Evolutionary conservation across 2,888 invertebrate species (phyloP), one percentile per base, ranked within the genome.

Genomic region (Drosophila mettleri): DNA sequence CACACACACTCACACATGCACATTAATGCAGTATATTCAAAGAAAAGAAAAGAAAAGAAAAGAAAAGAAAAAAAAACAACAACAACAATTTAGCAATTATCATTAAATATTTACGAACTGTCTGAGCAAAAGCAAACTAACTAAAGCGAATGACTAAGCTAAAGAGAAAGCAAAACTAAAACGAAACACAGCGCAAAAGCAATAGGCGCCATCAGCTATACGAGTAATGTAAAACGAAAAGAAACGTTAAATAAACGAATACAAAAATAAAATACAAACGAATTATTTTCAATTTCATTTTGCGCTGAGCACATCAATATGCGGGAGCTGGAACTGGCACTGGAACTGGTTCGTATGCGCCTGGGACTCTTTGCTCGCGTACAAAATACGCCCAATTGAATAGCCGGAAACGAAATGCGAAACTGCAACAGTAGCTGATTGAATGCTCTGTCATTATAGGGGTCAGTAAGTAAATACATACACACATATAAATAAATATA

Each of bases 71-170:
- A 20, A 10, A 12, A 39, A 45, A 68, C 69, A 43, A 43, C 14
- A 27, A 29, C 14, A 77, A 71, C 63, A 86, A 84, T 84, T 83
- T 86, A 84, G 68, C 81, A 86, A 76, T 84, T 80, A 86, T 68
- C 75, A 83, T 84, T 84, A 86, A 76, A 64, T 53, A 84, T 76
- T 74, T 69, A 79, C 55, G 33, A 70, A 78, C 61, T 83, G 84
- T 83, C 86, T 83, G 83, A 84, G 71, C 86, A 74, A 72, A 86
- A 80, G 75, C 63, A 74, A 84, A 83, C 82, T 84, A 80, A 78
- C 84, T 78, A 83, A 80, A 70, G 68, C 74, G 74, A 83, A 75
- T 65, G 78, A 72, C 66, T 78, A 75, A 63, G 61, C 62, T 53
- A 61, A 64, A 60, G 46, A 39, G 58, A 69, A 52, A 59, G 58